Evolutionary conservation across 1,140 invertebrate genomes (phyloP), one percentile per base, ranked within the genome.

Genomic region (Zaprionus lachaisei): DNA sequence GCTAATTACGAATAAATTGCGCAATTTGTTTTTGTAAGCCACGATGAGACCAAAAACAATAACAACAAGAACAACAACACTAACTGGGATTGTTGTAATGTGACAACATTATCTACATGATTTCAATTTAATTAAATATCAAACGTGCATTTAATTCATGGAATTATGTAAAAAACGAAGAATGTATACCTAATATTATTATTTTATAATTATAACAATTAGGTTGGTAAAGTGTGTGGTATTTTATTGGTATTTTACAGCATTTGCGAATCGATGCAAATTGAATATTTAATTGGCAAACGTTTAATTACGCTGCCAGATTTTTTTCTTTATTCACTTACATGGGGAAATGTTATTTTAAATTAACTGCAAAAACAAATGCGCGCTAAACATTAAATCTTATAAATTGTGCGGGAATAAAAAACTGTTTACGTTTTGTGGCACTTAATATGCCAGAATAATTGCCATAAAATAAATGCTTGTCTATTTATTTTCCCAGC

Each of bases 1-100:
- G 85, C 78, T 87, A 87, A 87, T 87, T 89, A 76, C 72, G 74
- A 75, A 83, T 79, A 72, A 83, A 83, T 87, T 83, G 77, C 70
- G 55, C 69, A 76, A 89, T 84, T 87, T 81, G 58, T 73, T 81
- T 76, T 37, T 56, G 41, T 62, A 63, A 71, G 47, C 61, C 77
- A 61, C 64, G 56, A 51, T 60, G 28, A 70, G 20, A 60, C 14
- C 37, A 31, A 9, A n/a, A 41, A 31, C 7, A 6, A 9, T 11
- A 51, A 38, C 17, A 65, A 28, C 12, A 56, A 38, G 11, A 57
- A 12, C 28, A 72, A 49, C 62, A 64, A 74, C 14, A 14, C 34
- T n/a, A 44, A 47, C n/a, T 17, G 41, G n/a, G 54, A 12, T 57
- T 49, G n/a, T 34, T 71, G 72, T 71, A 75, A 75, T 75, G 67